Conservation (phyloP, 1,140 invertebrate species). For the Parasteatoda tepidariorum region DNA sequence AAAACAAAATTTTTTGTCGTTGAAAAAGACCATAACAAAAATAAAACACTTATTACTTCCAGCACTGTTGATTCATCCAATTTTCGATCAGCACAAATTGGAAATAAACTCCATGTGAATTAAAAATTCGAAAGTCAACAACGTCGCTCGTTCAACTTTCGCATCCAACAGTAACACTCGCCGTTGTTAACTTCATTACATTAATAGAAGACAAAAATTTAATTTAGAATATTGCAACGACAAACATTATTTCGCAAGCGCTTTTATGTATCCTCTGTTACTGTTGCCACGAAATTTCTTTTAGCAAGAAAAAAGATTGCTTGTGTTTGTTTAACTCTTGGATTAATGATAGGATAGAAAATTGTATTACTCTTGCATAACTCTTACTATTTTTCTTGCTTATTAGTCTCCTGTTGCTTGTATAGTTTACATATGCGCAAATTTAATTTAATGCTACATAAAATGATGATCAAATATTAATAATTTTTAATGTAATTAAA, state of each 20-base stretch:
- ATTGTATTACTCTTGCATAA: background rate
- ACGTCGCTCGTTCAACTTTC: background rate
- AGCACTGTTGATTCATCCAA: conserved; percentile 10
- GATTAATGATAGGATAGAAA: conserved; percentile 12
- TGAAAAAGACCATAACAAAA: background rate
- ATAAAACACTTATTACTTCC: background rate
- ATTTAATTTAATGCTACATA: too few relatives aligned
- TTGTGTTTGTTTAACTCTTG: conserved; percentile 12
- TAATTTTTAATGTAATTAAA: too few relatives aligned
- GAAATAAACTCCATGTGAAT: conserved; percentile 29
- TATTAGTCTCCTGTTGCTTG: background rate
- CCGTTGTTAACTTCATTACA: conserved; percentile 27
- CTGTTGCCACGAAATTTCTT: conserved; percentile 5
- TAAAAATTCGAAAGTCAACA: conserved; percentile 43
- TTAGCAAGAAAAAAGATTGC: background rate
- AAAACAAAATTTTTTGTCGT: background rate
- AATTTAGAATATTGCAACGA: conserved; percentile 45
- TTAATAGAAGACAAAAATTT: conserved; percentile 34
- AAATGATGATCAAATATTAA: too few relatives aligned
- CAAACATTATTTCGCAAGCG: conserved; percentile 16
- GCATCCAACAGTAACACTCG: background rate
- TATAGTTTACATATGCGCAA: too few relatives aligned
- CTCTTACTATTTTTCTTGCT: background rate
- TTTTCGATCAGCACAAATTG: conserved; percentile 7
- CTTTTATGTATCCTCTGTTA: conserved; percentile 18